Evolutionary conservation across 2,888 invertebrate species (phyloP).

Genomic region (Halocaridina rubra): DNA sequence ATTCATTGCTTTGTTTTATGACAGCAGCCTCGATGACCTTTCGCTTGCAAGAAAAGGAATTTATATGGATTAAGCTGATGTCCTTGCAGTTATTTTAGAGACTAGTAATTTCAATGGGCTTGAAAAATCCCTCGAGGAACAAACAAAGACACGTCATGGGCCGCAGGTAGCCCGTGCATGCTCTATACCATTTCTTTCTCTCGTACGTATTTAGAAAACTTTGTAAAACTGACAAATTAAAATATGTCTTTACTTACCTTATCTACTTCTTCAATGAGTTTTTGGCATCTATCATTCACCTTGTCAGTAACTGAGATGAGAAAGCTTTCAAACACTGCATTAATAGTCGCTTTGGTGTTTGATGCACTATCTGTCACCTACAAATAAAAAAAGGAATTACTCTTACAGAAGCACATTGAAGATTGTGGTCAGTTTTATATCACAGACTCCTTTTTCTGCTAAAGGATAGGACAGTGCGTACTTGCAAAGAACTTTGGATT

Average conservation of each 20-base stretch:
- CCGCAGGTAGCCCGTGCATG: too few species aligned
- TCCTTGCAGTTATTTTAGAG: too few species aligned
- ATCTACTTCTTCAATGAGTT: conserved; percentile 35
- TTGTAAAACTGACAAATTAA: neutral
- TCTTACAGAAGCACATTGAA: neutral
- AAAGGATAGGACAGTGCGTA: neutral
- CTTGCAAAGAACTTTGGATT: too few species aligned
- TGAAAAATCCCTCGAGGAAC: too few species aligned
- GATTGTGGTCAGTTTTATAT: neutral
- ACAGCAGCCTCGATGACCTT: too few species aligned
- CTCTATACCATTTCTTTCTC: too few species aligned
- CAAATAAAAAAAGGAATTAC: neutral
- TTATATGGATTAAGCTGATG: too few species aligned
- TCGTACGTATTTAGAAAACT: neutral
- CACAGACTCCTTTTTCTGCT: too few species aligned
- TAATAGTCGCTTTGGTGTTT: conserved; percentile 37
- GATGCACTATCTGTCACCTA: conserved; percentile 47
- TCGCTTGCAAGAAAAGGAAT: too few species aligned
- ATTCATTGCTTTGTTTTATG: too few species aligned
- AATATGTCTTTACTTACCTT: conserved; percentile 19
- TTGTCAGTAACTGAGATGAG: conserved; percentile 23
- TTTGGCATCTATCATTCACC: conserved; percentile 17
- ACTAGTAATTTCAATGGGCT: too few species aligned
- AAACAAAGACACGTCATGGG: too few species aligned
- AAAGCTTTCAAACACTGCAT: conserved; percentile 30